Conservation (phyloP, 2,113 vertebrate genomes). For the Eurystomus gularis region DNA sequence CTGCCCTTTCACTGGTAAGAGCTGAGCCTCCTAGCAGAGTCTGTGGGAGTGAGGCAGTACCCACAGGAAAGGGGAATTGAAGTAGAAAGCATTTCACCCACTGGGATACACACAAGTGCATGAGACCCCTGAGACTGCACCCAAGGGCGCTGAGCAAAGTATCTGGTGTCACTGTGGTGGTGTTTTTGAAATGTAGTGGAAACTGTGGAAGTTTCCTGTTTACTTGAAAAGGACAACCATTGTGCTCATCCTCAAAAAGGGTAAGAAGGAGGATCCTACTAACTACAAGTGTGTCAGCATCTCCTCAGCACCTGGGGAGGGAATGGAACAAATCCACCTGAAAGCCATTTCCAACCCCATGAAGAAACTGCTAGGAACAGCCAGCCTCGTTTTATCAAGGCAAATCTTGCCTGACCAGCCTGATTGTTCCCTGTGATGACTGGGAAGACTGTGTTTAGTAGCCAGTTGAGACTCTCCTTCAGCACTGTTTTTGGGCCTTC, state of each 20-base stretch:
- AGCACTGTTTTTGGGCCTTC: not conserved
- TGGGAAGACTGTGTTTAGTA: not conserved
- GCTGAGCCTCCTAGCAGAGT: not conserved
- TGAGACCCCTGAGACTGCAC: not conserved
- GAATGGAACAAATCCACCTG: not conserved
- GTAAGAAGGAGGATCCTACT: not conserved
- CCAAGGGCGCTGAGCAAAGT: fast-evolving
- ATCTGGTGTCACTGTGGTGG: not conserved
- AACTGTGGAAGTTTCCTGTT: not conserved
- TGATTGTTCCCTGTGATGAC: not conserved
- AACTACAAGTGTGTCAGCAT: not conserved
- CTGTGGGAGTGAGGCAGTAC: not conserved
- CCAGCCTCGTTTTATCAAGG: not conserved
- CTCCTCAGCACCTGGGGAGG: fast-evolving
- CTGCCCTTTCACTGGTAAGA: too few species aligned
- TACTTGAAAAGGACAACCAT: not conserved
- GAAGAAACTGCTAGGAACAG: not conserved
- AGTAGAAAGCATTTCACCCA: not conserved
- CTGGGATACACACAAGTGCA: not conserved
- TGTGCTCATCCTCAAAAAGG: not conserved
- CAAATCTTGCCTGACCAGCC: not conserved
- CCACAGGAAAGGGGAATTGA: not conserved
- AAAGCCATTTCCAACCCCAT: not conserved
- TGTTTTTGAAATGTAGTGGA: not conserved
- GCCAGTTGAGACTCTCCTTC: not conserved